Conservation (phyloP, 2,797 vertebrate species). For the Premnoplex brunnescens region DNA sequence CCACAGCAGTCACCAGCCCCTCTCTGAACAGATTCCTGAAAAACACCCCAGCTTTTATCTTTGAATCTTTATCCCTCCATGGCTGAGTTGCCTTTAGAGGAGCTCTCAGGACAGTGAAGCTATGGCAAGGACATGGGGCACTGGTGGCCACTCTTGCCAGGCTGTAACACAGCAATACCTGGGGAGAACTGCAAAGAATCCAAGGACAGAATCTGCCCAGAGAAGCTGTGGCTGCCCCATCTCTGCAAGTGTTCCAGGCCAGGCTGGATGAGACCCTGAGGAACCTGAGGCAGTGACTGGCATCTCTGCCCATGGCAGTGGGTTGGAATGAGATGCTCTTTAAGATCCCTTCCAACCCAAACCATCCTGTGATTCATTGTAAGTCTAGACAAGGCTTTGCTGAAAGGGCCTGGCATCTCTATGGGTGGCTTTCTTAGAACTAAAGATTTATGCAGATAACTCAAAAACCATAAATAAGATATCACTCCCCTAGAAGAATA, state of each 20-base stretch:
- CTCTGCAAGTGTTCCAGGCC: background rate
- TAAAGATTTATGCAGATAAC: conserved; percentile 17
- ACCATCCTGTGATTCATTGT: background rate
- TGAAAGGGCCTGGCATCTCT: background rate
- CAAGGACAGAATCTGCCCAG: background rate
- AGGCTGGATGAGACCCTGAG: background rate
- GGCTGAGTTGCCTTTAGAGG: background rate
- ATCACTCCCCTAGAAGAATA: conserved; percentile 20
- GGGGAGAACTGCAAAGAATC: background rate
- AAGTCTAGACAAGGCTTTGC: background rate
- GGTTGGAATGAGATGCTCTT: background rate
- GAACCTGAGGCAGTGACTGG: background rate
- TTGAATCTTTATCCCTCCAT: background rate
- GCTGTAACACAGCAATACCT: background rate
- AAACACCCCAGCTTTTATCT: background rate
- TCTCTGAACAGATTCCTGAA: background rate
- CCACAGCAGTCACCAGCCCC: background rate
- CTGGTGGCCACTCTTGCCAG: background rate
- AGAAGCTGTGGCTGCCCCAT: background rate
- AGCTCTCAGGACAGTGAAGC: background rate
- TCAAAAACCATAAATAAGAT: conserved; percentile 61
- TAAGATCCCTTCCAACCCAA: background rate
- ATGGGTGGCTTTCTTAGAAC: background rate
- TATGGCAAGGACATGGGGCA: background rate
- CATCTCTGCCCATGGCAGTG: background rate